Evolutionary conservation across 2,888 invertebrate genomes (phyloP), one percentile per base, ranked within the genome.

Genomic region (Mamestra brassicae): DNA sequence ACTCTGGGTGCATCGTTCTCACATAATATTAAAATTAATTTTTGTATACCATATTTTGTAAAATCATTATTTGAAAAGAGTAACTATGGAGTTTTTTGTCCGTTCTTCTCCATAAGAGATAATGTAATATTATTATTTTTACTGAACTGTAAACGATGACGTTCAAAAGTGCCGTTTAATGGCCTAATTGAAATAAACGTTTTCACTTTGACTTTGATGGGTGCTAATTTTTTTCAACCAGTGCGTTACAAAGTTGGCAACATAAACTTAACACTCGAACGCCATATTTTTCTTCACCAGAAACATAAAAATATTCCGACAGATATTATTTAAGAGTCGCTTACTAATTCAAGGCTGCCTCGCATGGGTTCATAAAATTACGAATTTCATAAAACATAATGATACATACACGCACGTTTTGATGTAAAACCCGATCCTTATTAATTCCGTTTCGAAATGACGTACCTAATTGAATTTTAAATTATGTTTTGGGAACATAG

Each of bases 381-480:
- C 54, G 60, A 62, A 65, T 74, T 78, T 71, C 62, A 63, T 79
- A 72, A 47, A 52, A 66, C 15, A 57, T 75, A 63, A 66, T 58
- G 17, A 58, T 36, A 26, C 3, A 36, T 52, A 52, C 26, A 17
- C n/a, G 65, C 15, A 47, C 38, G 4, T 81, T 71, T 64, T 45
- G 45, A 58, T 38, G 52, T 52, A 45, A 42, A 26, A 64, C 3
- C 11, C 17, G 55, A 74, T 71, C 55, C 57, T 66, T 74, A 75
- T 73, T 74, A 76, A 74, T 73, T 55, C 7, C 36, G n/a, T 34
- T 34, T 4, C 61, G 45, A 61, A 74, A 54, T 58, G 61, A 26
- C 38, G n/a, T 78, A n/a, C n/a, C n/a, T n/a, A 74, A 77, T 79
- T 79, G 72, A 78, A 78, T 81, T 71, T 76, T 50, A 78, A 76